Evolutionary conservation across 2,113 vertebrate species (phyloP), one percentile per base, ranked within the genome.

Genomic region (Microtus ochrogaster): DNA sequence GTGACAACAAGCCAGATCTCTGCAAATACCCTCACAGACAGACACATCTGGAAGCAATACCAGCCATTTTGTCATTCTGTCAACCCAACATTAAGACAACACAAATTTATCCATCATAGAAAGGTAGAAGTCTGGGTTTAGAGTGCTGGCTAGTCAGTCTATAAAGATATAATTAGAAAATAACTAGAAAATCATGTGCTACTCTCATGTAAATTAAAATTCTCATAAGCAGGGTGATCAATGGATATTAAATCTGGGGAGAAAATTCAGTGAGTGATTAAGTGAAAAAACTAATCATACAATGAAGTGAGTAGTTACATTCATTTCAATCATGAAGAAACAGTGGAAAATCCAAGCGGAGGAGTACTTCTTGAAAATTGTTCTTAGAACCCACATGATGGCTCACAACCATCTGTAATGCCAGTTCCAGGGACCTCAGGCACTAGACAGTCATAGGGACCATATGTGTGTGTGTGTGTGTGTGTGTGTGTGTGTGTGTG

Each of bases 151-250:
- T 70, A 70, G 84, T 26, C 84, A 79, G 73, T 58, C 55, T 49
- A 66, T 44, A 92, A 93, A 89, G 24, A 81, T 70, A 28, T 52
- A 68, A 26, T 78, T 68, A 93, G 82, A 73, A 89, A 96, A 91
- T 39, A 36, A 52, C 1, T 58, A 79, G 72, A 74, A 91, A 93
- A 94, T 70, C 33, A 39, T 0, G 52, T 24, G 28, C 10, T 81
- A 65, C n/a, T 86, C 28, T 70, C 3, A 81, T 68, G 33, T 47
- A 58, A 58, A 7, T 47, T 61, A 81, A 81, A 66, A 92, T 63
- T 17, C 26, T 76, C 36, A n/a, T 68, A 65, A 36, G 14, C 17
- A 76, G 91, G 14, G 22, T 74, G 36, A 66, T 81, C 30, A 61
- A 70, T 65, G n/a, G 28, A 63, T 81, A 47, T 33, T 16, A 49